These are phyloP conservation scores for Parazoanthus atlanticus DNA, from an alignment of 92 coral and sea anemone genomes.

Conservation along the genomic window DNA sequence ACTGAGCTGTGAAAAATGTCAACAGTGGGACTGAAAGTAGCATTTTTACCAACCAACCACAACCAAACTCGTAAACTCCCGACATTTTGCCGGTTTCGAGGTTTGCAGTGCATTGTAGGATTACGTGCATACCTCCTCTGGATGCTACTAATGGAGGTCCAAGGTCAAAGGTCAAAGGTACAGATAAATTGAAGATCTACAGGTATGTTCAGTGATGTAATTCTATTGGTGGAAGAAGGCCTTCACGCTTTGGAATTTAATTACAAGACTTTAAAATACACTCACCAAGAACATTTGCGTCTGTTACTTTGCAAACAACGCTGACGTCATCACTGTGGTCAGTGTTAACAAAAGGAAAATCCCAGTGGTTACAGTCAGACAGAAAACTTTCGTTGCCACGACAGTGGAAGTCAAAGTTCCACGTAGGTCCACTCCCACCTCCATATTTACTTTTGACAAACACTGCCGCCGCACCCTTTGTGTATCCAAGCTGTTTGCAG, in stretches of 20 bases:
- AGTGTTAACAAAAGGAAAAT: neutral
- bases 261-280: neutral
- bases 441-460: slow-evolving; percentile 23
- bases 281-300: neutral
- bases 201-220: too few relatives aligned
- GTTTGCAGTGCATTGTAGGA: too few relatives aligned
- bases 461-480: neutral
- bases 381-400: slow-evolving; percentile 11
- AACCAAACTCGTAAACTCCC: too few relatives aligned
- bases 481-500: slow-evolving; percentile 15
- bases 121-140: too few relatives aligned
- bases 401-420: slow-evolving; percentile 2
- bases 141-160: too few relatives aligned
- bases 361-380: neutral
- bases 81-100: too few relatives aligned
- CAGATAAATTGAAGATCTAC: too few relatives aligned
- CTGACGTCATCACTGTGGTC: slow-evolving; percentile 30
- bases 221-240: neutral
- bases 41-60: too few relatives aligned
- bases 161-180: too few relatives aligned
- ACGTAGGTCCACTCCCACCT: neutral
- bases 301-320: slow-evolving; percentile 1
- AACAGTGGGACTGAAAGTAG: too few relatives aligned
- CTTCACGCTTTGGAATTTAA: neutral
- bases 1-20: too few relatives aligned